phyloP scores from a whole-genome alignment of 2,888 invertebrate genomes.

The Chaetogeoica ovagalla region DNA sequence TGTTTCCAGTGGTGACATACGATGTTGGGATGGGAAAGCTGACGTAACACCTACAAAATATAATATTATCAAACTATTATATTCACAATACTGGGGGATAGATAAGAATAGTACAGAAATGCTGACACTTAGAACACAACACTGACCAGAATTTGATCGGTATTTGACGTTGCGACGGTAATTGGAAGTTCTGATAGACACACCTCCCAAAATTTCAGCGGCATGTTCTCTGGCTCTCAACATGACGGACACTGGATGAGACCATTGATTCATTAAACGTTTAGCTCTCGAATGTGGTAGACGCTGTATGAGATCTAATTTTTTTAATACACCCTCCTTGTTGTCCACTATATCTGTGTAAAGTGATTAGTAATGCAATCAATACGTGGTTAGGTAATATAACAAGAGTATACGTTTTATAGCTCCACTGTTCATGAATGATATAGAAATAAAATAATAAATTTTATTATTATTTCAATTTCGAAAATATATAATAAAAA shows the following conservation, averaged over 20 bases:
- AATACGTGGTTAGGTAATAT: neutral
- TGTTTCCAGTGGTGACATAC: constrained; percentile 78
- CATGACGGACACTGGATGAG: constrained; percentile 75
- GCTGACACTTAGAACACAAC: neutral
- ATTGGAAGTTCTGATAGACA: constrained; percentile 62
- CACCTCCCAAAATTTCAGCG: constrained; percentile 75
- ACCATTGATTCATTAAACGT: constrained; percentile 76
- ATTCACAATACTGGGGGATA: no score
- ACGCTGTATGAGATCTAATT: constrained; percentile 73
- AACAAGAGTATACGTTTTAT: neutral
- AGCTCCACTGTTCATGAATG: neutral
- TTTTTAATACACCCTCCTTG: constrained; percentile 68
- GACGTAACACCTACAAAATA: constrained; percentile 65
- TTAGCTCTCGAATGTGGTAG: constrained; percentile 78
- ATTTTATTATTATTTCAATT: no score
- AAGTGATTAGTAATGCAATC: neutral
- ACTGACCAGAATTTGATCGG: constrained; percentile 28
- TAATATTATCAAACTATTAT: neutral
- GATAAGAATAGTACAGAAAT: neutral
- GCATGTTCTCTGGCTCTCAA: constrained; percentile 81
- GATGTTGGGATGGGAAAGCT: constrained; percentile 73
- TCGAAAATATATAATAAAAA: no score
- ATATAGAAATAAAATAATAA: no score
- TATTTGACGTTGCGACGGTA: constrained; percentile 58
- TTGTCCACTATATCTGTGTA: constrained; percentile 63